Conservation (phyloP, 2,113 vertebrate genomes). For the Nerophis lumbriciformis region DNA sequence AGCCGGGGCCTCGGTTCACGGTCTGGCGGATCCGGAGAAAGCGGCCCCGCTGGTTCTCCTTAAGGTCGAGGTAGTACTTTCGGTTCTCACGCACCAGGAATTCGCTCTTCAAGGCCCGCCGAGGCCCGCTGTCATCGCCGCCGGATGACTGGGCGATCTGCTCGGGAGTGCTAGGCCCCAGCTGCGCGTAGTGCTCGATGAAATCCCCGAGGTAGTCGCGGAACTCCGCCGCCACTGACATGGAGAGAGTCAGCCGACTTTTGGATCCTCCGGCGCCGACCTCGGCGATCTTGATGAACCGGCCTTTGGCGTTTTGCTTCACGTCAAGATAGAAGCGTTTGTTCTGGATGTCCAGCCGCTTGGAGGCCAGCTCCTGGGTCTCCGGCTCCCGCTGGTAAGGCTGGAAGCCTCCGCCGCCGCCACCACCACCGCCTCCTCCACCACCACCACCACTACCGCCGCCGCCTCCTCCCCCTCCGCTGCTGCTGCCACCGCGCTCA, state of each 20-base stretch:
- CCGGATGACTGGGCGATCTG: slow-evolving; percentile 85
- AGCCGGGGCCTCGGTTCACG: slow-evolving; percentile 83
- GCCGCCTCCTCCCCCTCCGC: slow-evolving; percentile 52
- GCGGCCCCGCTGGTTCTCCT: slow-evolving; percentile 89
- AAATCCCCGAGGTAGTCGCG: slow-evolving; percentile 89
- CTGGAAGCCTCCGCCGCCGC: slow-evolving; percentile 66
- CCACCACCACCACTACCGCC: too few species aligned
- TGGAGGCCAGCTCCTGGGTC: slow-evolving; percentile 87
- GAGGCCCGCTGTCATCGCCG: slow-evolving; percentile 79
- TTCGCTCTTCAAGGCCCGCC: slow-evolving; percentile 86
- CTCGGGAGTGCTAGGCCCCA: slow-evolving; percentile 88
- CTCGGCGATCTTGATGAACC: slow-evolving; percentile 97
- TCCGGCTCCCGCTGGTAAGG: slow-evolving; percentile 79
- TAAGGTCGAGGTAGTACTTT: slow-evolving; percentile 91
- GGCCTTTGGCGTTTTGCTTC: slow-evolving; percentile 88
- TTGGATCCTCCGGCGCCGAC: slow-evolving; percentile 91
- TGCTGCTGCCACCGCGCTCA: slow-evolving; percentile 75
- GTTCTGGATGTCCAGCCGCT: slow-evolving; percentile 88
- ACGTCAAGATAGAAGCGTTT: slow-evolving; percentile 90
- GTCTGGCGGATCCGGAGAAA: slow-evolving; percentile 86
- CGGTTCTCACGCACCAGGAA: slow-evolving; percentile 86
- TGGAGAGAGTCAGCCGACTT: slow-evolving; percentile 90
- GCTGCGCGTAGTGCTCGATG: slow-evolving; percentile 90
- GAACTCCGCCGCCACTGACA: slow-evolving; percentile 92
- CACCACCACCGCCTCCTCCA: slow-evolving; percentile 60